Base-by-base conservation (phyloP, 2,888 invertebrate species). In the Myopa testacea region DNA sequence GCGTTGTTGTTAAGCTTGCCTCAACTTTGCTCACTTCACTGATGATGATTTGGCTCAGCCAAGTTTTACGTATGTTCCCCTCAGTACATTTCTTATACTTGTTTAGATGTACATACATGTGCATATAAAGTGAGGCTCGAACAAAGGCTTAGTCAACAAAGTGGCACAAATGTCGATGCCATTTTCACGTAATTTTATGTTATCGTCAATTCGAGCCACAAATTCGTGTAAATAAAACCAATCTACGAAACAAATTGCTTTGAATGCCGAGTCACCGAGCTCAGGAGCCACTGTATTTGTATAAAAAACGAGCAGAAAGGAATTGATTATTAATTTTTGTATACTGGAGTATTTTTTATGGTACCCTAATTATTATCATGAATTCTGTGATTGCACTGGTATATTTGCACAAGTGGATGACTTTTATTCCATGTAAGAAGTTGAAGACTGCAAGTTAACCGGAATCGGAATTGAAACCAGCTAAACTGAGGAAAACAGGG, bases 131-230 rank as follows among this genome's bases (percentile, higher is more conserved):
- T 72, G 40, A 50, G 65, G n/a, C 38, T n/a, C n/a, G 37, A 37
- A 19, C 2, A 63, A 26, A 26, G 62, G 6, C 55, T 6, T 16
- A n/a, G n/a, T 55, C 55, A 45, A 74, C 55, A 69, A 75, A 62
- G 34, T 63, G 12, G 14, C 52, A 60, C 55, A 76, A 68, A 63
- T 70, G 68, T 70, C 14, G 63, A 60, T 52, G 26, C 37, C 40
- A 50, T 70, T 70, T 37, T 37, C 26, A 67, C 75, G 71, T 68
- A 68, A 75, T 75, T 71, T 75, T 68, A 67, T 40, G 68, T 75
- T 75, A 75, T 78, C 70, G 50, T 73, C 76, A 78, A 78, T 76
- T 76, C 76, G 68, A 19, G 37, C n/a, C 52, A 69, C 68, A 76
- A 78, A 78, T 78, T 73, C 72, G 76, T 69, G 78, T 68, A 68